Evolutionary conservation across 1,140 invertebrate species (phyloP), one percentile per base, ranked within the genome.

Genomic region (Riptortus pedestris): DNA sequence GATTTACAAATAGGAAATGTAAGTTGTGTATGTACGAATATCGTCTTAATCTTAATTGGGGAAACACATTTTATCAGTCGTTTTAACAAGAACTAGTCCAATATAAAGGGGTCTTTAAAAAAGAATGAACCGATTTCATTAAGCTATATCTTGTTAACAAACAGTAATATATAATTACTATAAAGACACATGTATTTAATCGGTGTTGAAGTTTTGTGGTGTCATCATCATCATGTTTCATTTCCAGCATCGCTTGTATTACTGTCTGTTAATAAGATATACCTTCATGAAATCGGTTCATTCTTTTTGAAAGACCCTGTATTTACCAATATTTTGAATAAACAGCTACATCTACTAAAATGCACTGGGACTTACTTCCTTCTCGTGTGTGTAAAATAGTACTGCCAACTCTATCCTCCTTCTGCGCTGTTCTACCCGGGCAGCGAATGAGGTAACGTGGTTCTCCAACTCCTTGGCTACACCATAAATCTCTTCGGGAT

Each of bases 341-440:
- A 51, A 9, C 12, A 9, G n/a, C 48, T 20, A 51, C 48, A 22
- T 11, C 48, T 20, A 51, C 48, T 1, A 24, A 5, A 51, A 22
- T 20, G 48, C 48, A 59, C 20, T n/a, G 16, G 24, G 12, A 45
- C 70, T 74, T 68, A 96, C 90, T 80, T 97, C 93, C 76, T 93
- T 92, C 68, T 96, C 92, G 71, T 98, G 93, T 0, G 92, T 91
- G 75, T 96, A 98, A 75, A 98, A 96, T 26, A 92, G 80, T 0
- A 97, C 93, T 20, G 93, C 93, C 67, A 96, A 81, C 72, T 97
- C 91, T 7, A 98, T 82, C 22, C 95, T 81, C 5, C 89, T 81
- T 22, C 92, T 81, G n/a, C 95, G 78, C 69, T 93, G 85, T 73
- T 97, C 91, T n/a, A 98, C 91, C 16, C 93, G 80, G n/a, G 89